Evolutionary conservation across 2,888 invertebrate genomes (phyloP).

Genomic region (Cheiracanthium punctorium): DNA sequence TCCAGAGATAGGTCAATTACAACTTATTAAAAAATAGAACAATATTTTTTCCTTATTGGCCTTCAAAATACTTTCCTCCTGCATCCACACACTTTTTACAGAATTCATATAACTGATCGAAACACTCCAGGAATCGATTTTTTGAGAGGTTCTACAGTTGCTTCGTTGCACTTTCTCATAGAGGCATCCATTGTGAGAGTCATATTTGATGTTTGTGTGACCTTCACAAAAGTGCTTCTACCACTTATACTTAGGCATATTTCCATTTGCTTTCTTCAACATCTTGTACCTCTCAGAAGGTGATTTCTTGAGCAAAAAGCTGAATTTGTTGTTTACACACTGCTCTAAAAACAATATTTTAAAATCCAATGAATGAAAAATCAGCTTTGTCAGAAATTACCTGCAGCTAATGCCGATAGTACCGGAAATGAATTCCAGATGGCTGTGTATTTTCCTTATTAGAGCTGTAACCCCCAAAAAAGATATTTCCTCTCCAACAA

Average conservation of each 20-base stretch:
- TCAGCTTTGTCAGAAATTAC: conserved; percentile 15
- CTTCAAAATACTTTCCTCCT: too few relatives aligned
- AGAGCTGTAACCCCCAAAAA: conserved; percentile 1
- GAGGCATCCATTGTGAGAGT: not conserved
- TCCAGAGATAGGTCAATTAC: too few relatives aligned
- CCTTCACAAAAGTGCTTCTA: conserved; percentile 25
- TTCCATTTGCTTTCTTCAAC: conserved; percentile 26
- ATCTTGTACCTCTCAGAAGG: conserved; percentile 35
- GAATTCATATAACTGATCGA: not conserved
- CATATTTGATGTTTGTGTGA: conserved; percentile 17
- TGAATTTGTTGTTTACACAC: conserved; percentile 34
- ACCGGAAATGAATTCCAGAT: conserved; percentile 14
- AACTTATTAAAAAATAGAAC: not conserved
- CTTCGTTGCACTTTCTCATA: not conserved
- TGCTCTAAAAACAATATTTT: conserved; percentile 29
- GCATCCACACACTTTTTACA: conserved; percentile 6
- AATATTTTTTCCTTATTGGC: conserved; percentile 16
- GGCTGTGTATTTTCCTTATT: conserved; percentile 16
- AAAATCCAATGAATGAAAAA: conserved; percentile 15
- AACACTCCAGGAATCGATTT: not conserved
- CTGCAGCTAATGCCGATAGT: not conserved
- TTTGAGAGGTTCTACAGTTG: not conserved
- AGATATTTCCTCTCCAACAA: not conserved
- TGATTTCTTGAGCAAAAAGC: conserved; percentile 26
- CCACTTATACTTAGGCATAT: conserved; percentile 18